Evolutionary conservation across 1,140 invertebrate species (phyloP).

Genomic region (Theocolax elegans): DNA sequence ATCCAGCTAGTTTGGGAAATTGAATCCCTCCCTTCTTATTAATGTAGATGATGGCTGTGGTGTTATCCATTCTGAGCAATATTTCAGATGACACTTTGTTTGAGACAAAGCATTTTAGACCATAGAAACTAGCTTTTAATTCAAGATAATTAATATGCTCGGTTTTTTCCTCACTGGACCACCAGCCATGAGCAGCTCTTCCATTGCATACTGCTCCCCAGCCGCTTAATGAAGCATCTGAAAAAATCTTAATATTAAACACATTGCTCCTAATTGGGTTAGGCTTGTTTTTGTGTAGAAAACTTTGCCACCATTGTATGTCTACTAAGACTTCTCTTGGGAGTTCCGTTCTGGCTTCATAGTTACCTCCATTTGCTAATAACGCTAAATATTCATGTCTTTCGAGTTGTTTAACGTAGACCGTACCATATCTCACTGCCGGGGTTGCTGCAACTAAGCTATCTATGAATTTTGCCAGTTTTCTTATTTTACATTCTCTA

Average conservation of each 20-base stretch:
- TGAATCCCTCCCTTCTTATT: constrained; percentile 46
- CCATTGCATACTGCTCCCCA: constrained; percentile 27
- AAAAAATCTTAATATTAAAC: constrained; percentile 17
- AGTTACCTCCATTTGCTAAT: background rate
- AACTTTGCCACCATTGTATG: background rate
- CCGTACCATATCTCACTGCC: background rate
- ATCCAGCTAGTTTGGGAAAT: constrained; percentile 27
- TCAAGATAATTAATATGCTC: constrained; percentile 38
- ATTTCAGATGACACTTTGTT: too few species aligned
- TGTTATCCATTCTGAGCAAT: constrained; percentile 45
- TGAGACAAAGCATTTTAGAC: constrained; percentile 36
- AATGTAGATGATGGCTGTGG: constrained; percentile 43
- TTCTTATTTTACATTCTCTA: background rate
- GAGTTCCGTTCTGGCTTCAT: background rate
- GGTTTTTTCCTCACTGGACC: background rate
- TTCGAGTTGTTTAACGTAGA: background rate
- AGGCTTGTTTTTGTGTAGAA: background rate
- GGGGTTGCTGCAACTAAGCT: background rate
- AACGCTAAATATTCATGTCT: background rate
- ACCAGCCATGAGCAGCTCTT: constrained; percentile 28
- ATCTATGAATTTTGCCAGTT: background rate
- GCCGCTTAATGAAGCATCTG: constrained; percentile 25
- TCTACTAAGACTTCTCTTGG: background rate
- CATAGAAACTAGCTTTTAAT: constrained; percentile 29
- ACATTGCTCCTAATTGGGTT: background rate